Evolutionary conservation across 1,140 invertebrate genomes (phyloP), one percentile per base, ranked within the genome.

Genomic region (Nasonia giraulti): DNA sequence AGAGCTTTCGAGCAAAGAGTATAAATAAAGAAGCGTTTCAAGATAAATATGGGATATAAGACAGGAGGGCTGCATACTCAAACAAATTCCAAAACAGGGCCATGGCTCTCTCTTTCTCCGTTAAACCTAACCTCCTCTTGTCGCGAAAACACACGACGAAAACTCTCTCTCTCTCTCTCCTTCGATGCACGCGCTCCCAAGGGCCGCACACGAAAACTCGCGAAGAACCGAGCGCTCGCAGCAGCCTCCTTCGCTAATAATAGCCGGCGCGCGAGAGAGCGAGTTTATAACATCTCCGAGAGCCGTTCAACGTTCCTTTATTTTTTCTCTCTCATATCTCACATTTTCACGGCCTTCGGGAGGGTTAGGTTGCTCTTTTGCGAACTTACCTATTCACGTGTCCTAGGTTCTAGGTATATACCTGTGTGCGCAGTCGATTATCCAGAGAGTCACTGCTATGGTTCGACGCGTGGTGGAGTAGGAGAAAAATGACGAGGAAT

Each of bases 71-170:
- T 50, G 37, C 75, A 77, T 55, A 44, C 73, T 75, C 31, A 75
- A 37, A 75, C 37, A 75, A 75, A 75, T 44, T 75, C 31, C 37
- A 75, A 75, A 75, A 75, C 71, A 75, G 73, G 37, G 73, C 31
- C 73, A 75, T 44, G 10, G 20, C 20, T 62, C 5, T 62, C 12
- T 50, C 55, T 62, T 37, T 37, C 55, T 44, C 4, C 14, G 17
- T 20, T 27, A 12, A 27, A 33, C 23, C 69, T 71, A 71, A 71
- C 69, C 69, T 75, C 73, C 33, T 17, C 17, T 12, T 55, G 14
- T 7, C 55, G 20, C 17, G 17, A 62, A 62, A 62, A 62, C 17
- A 20, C 55, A 62, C 17, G 55, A 20, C 55, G 55, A 62, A 62
- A 62, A 62, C 1, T 62, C 12, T 33, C 33, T 33, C 47, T 62